Base-by-base conservation (phyloP, 2,888 invertebrate species). In the Thymelicus lineola region DNA sequence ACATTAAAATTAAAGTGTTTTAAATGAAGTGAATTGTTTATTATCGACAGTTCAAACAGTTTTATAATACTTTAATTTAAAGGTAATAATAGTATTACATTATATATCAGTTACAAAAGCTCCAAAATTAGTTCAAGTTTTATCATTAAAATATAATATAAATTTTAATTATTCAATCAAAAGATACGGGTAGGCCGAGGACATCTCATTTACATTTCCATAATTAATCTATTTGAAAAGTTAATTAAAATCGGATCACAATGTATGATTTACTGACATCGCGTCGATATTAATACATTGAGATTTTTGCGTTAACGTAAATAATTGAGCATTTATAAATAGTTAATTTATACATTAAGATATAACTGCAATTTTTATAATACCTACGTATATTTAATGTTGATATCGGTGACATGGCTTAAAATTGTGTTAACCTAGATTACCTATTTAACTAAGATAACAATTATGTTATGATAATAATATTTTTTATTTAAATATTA, bases 151-250 rank as follows among this genome's bases (percentile, higher is more conserved):
- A 66, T 70, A 2, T 20, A 20, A 3, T 20, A 66, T 61, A 60
- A 48, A 67, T 45, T 61, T 55, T 55, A 68, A 75, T 77, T 75
- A 68, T 61, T 10, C 46, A 17, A 55, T 68, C 61, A 55, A 68
- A 68, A 68, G 68, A 55, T 68, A 62, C 35, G 28, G 15, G 45
- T 36, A 53, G 72, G 71, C 73, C 66, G 73, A 71, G 73, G 36
- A 61, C 53, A 84, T 84, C 58, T 42, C 50, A 63, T 64, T 59
- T 35, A 28, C 58, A 35, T 69, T 69, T 63, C 46, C 48, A 35
- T 63, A 63, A 69, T 69, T 48, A 59, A 63, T 50, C 48, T 63
- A 58, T 69, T 69, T 17, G 58, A 20, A n/a, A 50, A 58, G 62
- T 63, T 69, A 69, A 63, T 69, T 69, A 69, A 69, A 69, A 63